Conservation (phyloP, 2,113 vertebrate genomes). For the Nothoprocta perdicaria region DNA sequence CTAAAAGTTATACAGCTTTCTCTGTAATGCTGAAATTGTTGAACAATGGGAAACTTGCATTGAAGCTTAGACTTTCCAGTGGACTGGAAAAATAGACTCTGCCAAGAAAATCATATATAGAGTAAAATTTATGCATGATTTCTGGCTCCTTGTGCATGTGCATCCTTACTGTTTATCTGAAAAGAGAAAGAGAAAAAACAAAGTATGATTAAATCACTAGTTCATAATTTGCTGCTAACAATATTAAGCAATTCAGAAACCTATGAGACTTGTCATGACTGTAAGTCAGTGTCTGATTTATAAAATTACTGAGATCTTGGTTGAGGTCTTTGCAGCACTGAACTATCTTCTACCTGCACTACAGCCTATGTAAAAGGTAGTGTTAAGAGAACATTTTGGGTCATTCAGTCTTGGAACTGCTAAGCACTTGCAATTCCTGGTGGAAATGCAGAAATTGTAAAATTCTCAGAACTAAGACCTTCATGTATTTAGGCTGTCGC, state of each 20-base stretch:
- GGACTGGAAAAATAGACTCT: background rate
- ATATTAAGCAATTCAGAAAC: background rate
- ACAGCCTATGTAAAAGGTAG: background rate
- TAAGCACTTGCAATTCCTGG: background rate
- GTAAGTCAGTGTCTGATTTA: background rate
- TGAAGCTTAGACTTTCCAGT: background rate
- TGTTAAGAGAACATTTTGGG: background rate
- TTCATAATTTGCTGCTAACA: background rate
- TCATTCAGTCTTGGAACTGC: background rate
- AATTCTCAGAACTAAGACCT: background rate
- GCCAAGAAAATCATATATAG: background rate
- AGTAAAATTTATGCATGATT: background rate
- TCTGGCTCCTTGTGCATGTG: fast-evolving
- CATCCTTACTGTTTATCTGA: background rate
- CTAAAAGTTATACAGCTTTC: background rate
- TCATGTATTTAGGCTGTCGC: background rate
- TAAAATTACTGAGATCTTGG: background rate
- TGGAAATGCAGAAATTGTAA: background rate
- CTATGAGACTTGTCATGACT: fast-evolving
- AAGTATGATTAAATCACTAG: background rate
- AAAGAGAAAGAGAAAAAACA: background rate
- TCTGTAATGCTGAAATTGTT: background rate
- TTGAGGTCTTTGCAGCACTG: background rate
- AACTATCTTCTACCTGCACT: background rate
- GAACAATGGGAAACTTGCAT: background rate